Percentiles rank a stretch among this genome's conserved stretches.
phyloP scores from a whole-genome alignment of 2,113 vertebrate genomes.

The Dermatemys mawii region DNA sequence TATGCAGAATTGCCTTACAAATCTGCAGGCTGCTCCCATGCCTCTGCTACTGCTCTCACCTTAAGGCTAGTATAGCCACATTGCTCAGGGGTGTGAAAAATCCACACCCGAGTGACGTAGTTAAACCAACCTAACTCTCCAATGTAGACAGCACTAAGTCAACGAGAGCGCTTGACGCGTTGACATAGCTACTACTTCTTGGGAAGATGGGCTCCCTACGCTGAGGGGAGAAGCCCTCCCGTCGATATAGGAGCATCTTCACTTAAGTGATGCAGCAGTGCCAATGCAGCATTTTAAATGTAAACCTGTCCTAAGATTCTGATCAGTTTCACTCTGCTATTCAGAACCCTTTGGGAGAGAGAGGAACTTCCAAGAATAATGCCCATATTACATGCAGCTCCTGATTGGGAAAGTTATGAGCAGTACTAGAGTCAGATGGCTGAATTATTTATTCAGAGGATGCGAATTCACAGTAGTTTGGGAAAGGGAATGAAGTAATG shows the following conservation, averaged over 20 bases:
- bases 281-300: neutral
- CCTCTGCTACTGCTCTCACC: neutral
- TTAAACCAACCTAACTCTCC: neutral
- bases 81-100: neutral
- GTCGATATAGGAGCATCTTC: neutral
- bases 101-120: too few relatives aligned
- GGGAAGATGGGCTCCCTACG: neutral
- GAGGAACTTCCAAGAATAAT: neutral
- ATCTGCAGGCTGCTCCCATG: neutral
- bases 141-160: too few relatives aligned
- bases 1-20: fast-evolving
- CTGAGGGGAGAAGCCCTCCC: neutral
- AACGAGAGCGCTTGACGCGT: neutral
- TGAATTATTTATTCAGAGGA: neutral
- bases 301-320: neutral
- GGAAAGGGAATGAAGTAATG: neutral
- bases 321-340: neutral
- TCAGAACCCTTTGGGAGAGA: neutral
- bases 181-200: neutral
- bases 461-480: neutral
- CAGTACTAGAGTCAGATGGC: neutral
- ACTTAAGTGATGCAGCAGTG: neutral
- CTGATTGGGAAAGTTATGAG: neutral
- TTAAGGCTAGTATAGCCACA: neutral
- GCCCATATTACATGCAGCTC: neutral